These are phyloP conservation scores for Herminia tarsipennalis DNA, from an alignment of 2,888 invertebrate genomes.

Conservation along the genomic window DNA sequence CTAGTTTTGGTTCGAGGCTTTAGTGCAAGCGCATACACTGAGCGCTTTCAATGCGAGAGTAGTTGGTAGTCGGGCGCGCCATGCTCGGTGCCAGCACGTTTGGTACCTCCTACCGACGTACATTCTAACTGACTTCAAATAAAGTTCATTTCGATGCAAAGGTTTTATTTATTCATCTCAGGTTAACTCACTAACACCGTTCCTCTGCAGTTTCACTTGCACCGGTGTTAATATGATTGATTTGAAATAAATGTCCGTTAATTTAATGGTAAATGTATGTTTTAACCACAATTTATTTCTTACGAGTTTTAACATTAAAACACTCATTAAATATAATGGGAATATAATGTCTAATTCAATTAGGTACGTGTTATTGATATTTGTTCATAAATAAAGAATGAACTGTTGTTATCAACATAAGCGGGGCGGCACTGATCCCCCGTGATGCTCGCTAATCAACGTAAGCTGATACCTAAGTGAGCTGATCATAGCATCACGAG, in stretches of 20 bases:
- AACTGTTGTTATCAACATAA: too few relatives aligned
- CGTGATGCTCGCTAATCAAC: not conserved
- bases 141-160: not conserved
- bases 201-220: too few relatives aligned
- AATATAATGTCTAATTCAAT: too few relatives aligned
- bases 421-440: not conserved
- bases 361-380: too few relatives aligned
- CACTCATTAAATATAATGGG: too few relatives aligned
- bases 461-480: not conserved
- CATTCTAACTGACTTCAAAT: slow-evolving; percentile 3
- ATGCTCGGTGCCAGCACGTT: too few relatives aligned
- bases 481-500: not conserved
- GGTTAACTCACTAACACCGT: not conserved
- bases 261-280: too few relatives aligned
- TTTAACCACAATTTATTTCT: too few relatives aligned
- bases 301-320: too few relatives aligned
- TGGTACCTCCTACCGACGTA: not conserved
- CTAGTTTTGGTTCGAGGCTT: slow-evolving; percentile 9
- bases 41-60: not conserved
- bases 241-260: too few relatives aligned
- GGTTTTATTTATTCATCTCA: slow-evolving; percentile 1
- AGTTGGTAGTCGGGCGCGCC: not conserved
- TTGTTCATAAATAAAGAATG: too few relatives aligned
- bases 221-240: too few relatives aligned
- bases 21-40: slow-evolving; percentile 2